Percentiles rank a stretch among this genome's conserved stretches.
These are phyloP conservation scores for Delphinapterus leucas DNA, from an alignment of 2,113 vertebrate genomes.

Conservation along the genomic window DNA sequence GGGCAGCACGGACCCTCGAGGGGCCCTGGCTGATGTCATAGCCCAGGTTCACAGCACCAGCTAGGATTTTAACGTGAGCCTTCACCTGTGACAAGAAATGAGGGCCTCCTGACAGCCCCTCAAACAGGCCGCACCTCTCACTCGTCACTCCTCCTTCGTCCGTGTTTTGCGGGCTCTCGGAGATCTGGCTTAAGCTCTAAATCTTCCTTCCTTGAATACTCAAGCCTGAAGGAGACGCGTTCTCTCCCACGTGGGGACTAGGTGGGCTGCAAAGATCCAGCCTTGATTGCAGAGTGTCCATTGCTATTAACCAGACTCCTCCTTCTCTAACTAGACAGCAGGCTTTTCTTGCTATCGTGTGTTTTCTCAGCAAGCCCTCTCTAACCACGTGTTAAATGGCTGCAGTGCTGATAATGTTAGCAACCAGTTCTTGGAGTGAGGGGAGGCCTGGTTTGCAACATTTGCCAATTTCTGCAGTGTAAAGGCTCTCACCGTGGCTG, in stretches of 20 bases:
- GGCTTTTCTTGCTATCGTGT: neutral
- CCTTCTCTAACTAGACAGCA: neutral
- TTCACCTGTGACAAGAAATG: neutral
- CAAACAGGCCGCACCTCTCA: rapidly evolving
- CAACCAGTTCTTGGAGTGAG: neutral
- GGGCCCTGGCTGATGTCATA: conserved; percentile 25
- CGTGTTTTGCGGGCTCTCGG: too few relatives aligned
- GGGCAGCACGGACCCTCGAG: neutral
- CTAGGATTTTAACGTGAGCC: neutral
- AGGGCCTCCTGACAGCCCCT: neutral
- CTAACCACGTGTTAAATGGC: neutral
- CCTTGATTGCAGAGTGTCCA: neutral
- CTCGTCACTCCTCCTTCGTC: too few relatives aligned
- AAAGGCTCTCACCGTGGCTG: neutral
- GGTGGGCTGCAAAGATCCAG: neutral
- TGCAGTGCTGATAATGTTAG: neutral
- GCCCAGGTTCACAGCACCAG: neutral
- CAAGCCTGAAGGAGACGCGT: neutral
- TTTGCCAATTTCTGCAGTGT: neutral
- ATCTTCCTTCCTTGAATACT: neutral
- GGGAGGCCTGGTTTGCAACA: neutral
- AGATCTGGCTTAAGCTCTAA: neutral
- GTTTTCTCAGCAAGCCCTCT: neutral
- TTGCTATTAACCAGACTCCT: neutral
- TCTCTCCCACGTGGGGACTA: neutral